Conservation (phyloP, 2,888 invertebrate species). For the Agrochola litura region DNA sequence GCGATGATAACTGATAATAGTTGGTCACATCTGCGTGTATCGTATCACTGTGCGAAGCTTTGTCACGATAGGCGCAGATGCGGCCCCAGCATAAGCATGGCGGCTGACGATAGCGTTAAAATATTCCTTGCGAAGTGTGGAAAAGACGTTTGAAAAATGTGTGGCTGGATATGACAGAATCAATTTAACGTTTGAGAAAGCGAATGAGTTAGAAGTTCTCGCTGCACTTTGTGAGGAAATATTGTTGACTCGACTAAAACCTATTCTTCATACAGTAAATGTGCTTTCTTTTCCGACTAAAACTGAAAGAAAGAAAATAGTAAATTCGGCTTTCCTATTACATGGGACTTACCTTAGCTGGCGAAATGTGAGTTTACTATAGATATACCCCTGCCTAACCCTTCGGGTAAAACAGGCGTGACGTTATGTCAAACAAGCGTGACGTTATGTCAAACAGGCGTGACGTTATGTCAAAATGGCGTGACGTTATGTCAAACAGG, state of each 20-base stretch:
- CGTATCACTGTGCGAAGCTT: too few species aligned
- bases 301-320: neutral
- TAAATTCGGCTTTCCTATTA: neutral
- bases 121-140: slow-evolving; percentile 1
- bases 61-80: too few species aligned
- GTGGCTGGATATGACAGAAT: slow-evolving; percentile 28
- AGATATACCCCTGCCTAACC: neutral
- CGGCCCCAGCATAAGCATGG: neutral
- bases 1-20: too few species aligned
- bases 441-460: too few species aligned
- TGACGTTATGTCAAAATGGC: too few species aligned
- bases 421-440: too few species aligned
- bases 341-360: neutral
- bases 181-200: slow-evolving; percentile 21
- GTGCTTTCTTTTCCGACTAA: neutral
- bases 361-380: neutral
- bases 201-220: slow-evolving; percentile 9
- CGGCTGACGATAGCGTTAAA: neutral
- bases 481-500: too few species aligned
- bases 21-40: too few species aligned
- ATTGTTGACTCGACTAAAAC: neutral
- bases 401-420: neutral
- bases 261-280: neutral
- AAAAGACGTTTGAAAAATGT: slow-evolving; percentile 34
- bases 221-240: neutral